Percentiles rank a stretch among this genome's conserved stretches.
Evolutionary conservation across 1,140 invertebrate genomes (phyloP).

Genomic region (Drosophila quadrilineata): DNA sequence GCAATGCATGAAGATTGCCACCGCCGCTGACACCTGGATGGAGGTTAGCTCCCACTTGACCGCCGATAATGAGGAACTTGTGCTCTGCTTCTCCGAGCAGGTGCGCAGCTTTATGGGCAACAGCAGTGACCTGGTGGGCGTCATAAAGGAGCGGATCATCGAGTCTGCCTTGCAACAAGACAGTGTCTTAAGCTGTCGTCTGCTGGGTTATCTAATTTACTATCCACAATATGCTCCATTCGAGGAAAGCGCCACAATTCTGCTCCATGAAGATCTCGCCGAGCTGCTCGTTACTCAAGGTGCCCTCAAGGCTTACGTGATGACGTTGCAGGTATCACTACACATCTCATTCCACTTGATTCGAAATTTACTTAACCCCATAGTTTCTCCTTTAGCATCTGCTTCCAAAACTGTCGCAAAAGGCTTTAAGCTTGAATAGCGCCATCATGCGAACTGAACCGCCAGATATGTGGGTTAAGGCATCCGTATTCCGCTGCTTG

Average conservation of each 20-base stretch:
- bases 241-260: conserved; percentile 62
- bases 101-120: conserved; percentile 54
- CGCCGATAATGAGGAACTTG: conserved; percentile 20
- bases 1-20: conserved; percentile 51
- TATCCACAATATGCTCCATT: conserved; percentile 52
- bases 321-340: conserved; percentile 52
- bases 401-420: conserved; percentile 52
- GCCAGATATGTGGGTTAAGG: conserved; percentile 52
- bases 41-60: conserved; percentile 25
- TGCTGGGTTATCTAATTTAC: conserved; percentile 47
- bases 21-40: conserved; percentile 47
- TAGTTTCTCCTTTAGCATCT: conserved; percentile 42
- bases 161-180: conserved; percentile 27
- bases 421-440: conserved; percentile 36
- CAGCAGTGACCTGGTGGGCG: conserved; percentile 41
- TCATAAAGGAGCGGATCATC: conserved; percentile 54
- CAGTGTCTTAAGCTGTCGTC: conserved; percentile 44
- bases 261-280: conserved; percentile 63
- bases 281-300: conserved; percentile 51
- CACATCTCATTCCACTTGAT: background rate
- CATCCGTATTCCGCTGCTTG: conserved; percentile 52
- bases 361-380: background rate
- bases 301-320: conserved; percentile 55
- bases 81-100: conserved; percentile 53
- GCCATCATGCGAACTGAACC: conserved; percentile 63